Conservation (phyloP, 2,888 invertebrate genomes). For the Piscicola geometra region DNA sequence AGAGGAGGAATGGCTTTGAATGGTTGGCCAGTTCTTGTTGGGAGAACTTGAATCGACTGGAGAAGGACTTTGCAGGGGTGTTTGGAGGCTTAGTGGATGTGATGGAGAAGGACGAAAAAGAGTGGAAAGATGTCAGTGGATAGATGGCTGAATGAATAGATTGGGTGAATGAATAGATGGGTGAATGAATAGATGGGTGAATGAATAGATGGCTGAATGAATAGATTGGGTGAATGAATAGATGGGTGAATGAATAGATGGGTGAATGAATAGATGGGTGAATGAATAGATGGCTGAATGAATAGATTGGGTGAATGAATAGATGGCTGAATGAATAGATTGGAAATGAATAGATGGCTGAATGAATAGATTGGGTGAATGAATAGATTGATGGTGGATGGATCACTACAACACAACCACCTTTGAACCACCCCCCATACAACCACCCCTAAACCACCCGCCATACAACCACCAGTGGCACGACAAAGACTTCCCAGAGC, state of each 20-base stretch:
- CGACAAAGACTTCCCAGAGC: conserved; percentile 77
- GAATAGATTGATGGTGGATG: background rate
- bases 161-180: background rate
- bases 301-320: background rate
- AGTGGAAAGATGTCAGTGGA: conserved; percentile 63
- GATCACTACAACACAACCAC: too few relatives aligned
- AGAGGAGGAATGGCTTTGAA: conserved; percentile 64
- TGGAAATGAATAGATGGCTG: background rate
- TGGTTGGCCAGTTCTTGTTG: conserved; percentile 75
- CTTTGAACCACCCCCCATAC: too few relatives aligned
- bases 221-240: too few relatives aligned
- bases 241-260: conserved; percentile 15
- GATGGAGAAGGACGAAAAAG: conserved; percentile 59
- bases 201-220: background rate
- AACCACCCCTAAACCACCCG: too few relatives aligned
- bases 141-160: background rate
- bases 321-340: conserved; percentile 11
- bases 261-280: conserved; percentile 34
- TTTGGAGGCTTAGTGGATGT: conserved; percentile 67
- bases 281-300: background rate
- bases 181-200: background rate
- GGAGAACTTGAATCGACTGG: conserved; percentile 75
- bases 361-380: background rate
- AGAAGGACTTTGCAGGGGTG: conserved; percentile 65
- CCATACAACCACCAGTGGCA: conserved; percentile 77